phyloP scores from a whole-genome alignment of 1,140 invertebrate species.

The Ectropis grisescens region DNA sequence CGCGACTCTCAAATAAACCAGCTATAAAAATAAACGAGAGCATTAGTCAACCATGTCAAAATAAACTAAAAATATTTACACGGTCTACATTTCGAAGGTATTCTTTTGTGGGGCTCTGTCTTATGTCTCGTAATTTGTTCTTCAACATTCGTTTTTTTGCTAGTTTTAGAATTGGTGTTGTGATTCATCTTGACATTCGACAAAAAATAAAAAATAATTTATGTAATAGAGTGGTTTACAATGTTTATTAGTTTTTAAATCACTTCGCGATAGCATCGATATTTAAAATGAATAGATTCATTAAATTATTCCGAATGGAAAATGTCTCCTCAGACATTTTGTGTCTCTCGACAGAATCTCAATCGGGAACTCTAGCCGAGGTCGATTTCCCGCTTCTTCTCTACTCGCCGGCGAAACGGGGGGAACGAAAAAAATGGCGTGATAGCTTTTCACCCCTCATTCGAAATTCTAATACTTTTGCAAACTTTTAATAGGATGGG shows the following conservation, averaged over 20 bases:
- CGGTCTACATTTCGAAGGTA: slow-evolving; percentile 24
- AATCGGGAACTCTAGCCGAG: too few relatives aligned
- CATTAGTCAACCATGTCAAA: slow-evolving; percentile 66
- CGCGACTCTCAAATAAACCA: slow-evolving; percentile 51
- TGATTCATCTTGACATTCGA: slow-evolving; percentile 1
- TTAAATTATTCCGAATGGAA: too few relatives aligned
- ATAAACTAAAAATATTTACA: slow-evolving; percentile 49
- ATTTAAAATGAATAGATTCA: too few relatives aligned
- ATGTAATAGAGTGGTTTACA: too few relatives aligned
- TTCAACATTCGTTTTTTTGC: too few relatives aligned
- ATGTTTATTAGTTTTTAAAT: too few relatives aligned
- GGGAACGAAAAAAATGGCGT: slow-evolving; percentile 45
- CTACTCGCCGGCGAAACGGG: slow-evolving; percentile 2
- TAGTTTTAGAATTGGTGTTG: not conserved
- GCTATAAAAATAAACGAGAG: slow-evolving; percentile 64
- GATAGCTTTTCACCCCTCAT: slow-evolving; percentile 65
- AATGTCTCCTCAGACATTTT: too few relatives aligned
- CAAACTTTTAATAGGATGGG: slow-evolving; percentile 68
- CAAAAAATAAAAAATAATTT: not conserved
- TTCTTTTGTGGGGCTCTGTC: slow-evolving; percentile 13
- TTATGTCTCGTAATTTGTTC: not conserved
- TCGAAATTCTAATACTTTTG: slow-evolving; percentile 65
- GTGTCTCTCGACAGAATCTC: too few relatives aligned
- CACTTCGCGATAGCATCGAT: too few relatives aligned
- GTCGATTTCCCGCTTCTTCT: too few relatives aligned